Percentiles rank a stretch among this genome's conserved stretches.
Conservation (phyloP, 2,888 invertebrate genomes). For the Leptopilina myrica region DNA sequence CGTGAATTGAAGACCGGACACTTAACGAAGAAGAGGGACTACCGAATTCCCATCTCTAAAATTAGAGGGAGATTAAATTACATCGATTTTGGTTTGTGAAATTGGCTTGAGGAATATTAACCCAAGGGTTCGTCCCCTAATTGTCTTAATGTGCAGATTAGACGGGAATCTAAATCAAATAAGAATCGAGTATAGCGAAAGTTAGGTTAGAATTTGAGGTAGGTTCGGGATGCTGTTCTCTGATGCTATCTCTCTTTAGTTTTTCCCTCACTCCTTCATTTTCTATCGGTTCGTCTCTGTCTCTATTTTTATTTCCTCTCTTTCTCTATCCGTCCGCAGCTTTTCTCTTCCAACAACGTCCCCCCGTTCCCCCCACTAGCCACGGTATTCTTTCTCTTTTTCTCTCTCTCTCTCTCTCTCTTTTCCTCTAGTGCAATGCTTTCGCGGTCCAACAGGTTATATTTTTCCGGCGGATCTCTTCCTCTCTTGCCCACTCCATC, state of each 20-base stretch:
- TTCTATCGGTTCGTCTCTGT: slow-evolving; percentile 20
- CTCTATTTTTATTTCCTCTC: slow-evolving; percentile 37
- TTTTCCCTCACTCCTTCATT: slow-evolving; percentile 48
- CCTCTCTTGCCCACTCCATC: slow-evolving; percentile 49
- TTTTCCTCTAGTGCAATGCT: slow-evolving; percentile 62
- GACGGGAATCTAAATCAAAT: slow-evolving; percentile 66
- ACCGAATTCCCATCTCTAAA: neutral
- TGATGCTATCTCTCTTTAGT: slow-evolving; percentile 42
- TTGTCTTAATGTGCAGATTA: slow-evolving; percentile 48
- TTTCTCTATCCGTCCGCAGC: slow-evolving; percentile 32
- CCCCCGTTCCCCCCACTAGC: slow-evolving; percentile 47
- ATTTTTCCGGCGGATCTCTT: slow-evolving; percentile 68
- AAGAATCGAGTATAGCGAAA: slow-evolving; percentile 71
- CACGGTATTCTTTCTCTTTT: slow-evolving; percentile 51
- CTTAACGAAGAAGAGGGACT: neutral
- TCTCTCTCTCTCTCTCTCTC: slow-evolving; percentile 53
- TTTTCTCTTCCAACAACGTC: slow-evolving; percentile 8
- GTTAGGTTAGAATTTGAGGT: slow-evolving; percentile 72
- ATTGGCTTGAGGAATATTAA: slow-evolving; percentile 8
- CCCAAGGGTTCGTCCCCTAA: slow-evolving; percentile 8
- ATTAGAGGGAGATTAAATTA: slow-evolving; percentile 13
- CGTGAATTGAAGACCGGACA: too few species aligned
- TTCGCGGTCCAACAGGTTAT: slow-evolving; percentile 74
- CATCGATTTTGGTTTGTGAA: neutral
- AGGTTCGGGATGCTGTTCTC: slow-evolving; percentile 69